These are phyloP conservation scores for Eilema depressum DNA, from an alignment of 2,888 invertebrate genomes.

Conservation along the genomic window DNA sequence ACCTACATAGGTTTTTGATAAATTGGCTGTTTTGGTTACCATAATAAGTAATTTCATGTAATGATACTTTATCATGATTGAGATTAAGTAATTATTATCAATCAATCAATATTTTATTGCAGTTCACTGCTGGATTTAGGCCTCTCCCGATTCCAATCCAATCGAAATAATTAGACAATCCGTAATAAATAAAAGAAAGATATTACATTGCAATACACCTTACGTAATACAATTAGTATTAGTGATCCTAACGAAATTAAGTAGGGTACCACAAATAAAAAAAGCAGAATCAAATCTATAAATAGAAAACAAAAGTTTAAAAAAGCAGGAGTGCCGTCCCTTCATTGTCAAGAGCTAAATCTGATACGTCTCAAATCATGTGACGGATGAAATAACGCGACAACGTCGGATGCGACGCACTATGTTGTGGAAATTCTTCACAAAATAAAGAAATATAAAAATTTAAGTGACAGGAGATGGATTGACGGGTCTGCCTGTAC, in stretches of 20 bases:
- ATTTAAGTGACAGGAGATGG: constrained; percentile 51
- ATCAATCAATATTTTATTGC: too few relatives aligned
- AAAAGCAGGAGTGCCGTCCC: constrained; percentile 43
- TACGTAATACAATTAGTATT: not conserved
- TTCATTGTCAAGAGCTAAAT: constrained; percentile 65
- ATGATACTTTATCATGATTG: not conserved
- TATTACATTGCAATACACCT: not conserved
- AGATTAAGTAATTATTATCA: too few relatives aligned
- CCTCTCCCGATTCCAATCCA: too few relatives aligned
- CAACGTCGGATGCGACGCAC: constrained; percentile 58
- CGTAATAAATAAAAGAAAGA: not conserved
- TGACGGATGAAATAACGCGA: constrained; percentile 74
- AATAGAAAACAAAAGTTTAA: constrained; percentile 40
- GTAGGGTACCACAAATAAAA: not conserved
- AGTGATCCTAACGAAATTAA: not conserved
- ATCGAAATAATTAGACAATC: not conserved
- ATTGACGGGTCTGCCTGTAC: constrained; percentile 56
- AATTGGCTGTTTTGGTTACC: not conserved
- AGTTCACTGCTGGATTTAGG: too few relatives aligned
- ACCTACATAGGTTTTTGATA: not conserved
- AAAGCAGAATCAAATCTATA: constrained; percentile 31
- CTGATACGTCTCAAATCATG: constrained; percentile 75
- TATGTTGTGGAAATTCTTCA: constrained; percentile 48
- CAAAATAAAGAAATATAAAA: constrained; percentile 55
- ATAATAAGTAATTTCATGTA: not conserved